Evolutionary conservation across 2,888 invertebrate genomes (phyloP), one percentile per base, ranked within the genome.

Genomic region (Sacculina carcini): DNA sequence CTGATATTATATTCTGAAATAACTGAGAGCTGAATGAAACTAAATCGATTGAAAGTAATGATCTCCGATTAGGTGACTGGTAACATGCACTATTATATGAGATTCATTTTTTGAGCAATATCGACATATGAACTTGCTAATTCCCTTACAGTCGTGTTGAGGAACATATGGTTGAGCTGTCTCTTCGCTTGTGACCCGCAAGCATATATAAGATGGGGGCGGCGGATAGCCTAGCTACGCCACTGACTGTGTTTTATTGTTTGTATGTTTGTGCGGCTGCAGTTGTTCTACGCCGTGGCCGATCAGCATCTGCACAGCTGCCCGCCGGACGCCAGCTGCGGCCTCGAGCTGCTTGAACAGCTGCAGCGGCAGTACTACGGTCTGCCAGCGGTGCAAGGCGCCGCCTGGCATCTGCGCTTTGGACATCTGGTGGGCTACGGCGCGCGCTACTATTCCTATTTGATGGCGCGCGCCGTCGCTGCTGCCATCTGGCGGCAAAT

Each of bases 401-500:
- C 94, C 53, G 87, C 90, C 1, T 94, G 90, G 90, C 92, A 94
- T 62, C 72, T 87, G 60, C 72, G 94, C 53, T 98, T 98, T 69
- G 83, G 87, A 55, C 98, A 98, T 67, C 70, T 98, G 51, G 84
- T 94, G 5, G 92, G 94, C 2, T 99, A 99, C 66, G 98, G 98
- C 36, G 94, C 94, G 0, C 94, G 92, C 66, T 98, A 98, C 68
- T 98, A 96, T 66, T 83, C 96, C 1, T 99, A 99, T 68, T 70
- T 98, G 56, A 81, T 94, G 61, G 94, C 96, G 0, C 75, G 85
- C 60, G 86, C 90, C 9, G 76, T 92, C 48, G 90, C 94, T 0
- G 82, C 86, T 52, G 78, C 79, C 70, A 84, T 90, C 56, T 96
- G 94, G 94, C 78, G 82, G 62, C 74, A 74, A 21, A 78, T 81